Conservation (phyloP, 2,888 invertebrate species). For the Pollenia amentaria region DNA sequence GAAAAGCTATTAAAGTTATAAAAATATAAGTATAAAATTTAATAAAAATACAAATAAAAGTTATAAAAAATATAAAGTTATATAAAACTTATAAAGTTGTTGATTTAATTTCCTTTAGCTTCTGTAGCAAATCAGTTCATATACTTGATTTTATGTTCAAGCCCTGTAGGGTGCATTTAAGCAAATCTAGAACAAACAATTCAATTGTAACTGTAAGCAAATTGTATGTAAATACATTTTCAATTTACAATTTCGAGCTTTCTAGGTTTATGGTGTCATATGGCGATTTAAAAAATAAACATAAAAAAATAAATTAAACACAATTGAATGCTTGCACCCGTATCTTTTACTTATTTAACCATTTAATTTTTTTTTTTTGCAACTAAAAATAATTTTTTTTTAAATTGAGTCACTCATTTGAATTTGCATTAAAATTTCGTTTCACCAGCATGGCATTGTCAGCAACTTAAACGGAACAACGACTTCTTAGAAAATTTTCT, state of each 20-base stretch:
- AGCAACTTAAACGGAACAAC: constrained; percentile 1
- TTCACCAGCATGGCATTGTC: constrained; percentile 29
- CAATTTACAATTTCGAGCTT: constrained; percentile 16
- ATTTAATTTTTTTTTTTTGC: constrained; percentile 38
- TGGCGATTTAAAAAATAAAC: constrained; percentile 22
- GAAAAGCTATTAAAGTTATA: no score
- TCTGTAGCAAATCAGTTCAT: no score
- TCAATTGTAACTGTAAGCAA: constrained; percentile 15
- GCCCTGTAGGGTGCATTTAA: neutral
- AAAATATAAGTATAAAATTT: no score
- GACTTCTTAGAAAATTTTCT: constrained; percentile 39
- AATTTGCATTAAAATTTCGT: constrained; percentile 51
- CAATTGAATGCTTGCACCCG: constrained; percentile 17
- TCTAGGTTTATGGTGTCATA: constrained; percentile 48
- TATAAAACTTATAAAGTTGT: no score
- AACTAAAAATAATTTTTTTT: constrained; percentile 11
- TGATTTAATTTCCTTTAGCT: no score
- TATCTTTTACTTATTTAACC: constrained; percentile 32
- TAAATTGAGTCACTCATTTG: constrained; percentile 53
- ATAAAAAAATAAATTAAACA: constrained; percentile 23
- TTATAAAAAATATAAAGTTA: neutral
- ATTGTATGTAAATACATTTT: neutral
- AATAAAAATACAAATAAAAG: neutral
- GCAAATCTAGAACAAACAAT: constrained; percentile 12
- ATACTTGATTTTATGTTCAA: no score